These are phyloP conservation scores for Blera fallax DNA, from an alignment of 2,888 invertebrate genomes.

Conservation along the genomic window DNA sequence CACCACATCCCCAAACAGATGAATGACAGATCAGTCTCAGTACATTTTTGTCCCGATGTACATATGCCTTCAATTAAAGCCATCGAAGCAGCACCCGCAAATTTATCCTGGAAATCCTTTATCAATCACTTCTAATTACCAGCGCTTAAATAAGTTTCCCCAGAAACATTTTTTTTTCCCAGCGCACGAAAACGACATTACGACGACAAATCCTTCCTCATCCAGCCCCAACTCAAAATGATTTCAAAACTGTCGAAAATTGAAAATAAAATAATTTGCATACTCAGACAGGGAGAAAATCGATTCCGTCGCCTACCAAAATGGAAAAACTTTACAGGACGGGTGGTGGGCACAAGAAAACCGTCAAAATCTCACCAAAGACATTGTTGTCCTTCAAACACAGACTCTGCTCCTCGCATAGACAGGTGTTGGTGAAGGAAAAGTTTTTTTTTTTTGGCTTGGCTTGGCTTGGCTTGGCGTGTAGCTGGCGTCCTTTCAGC, in stretches of 20 bases:
- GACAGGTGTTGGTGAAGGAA: constrained; percentile 55
- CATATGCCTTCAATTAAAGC: constrained; percentile 49
- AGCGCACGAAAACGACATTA: background rate
- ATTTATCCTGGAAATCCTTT: constrained; percentile 34
- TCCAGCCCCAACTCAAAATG: constrained; percentile 25
- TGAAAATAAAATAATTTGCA: constrained; percentile 73
- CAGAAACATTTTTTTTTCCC: constrained; percentile 20
- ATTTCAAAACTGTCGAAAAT: constrained; percentile 65
- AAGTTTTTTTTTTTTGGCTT: constrained; percentile 37
- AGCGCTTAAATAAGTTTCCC: constrained; percentile 45
- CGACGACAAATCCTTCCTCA: constrained; percentile 33
- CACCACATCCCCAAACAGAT: constrained; percentile 1
- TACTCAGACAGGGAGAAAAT: constrained; percentile 72
- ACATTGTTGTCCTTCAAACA: constrained; percentile 66
- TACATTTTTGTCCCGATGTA: constrained; percentile 1
- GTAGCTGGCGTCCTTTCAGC: constrained; percentile 52
- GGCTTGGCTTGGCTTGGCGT: background rate
- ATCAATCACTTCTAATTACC: constrained; percentile 66
- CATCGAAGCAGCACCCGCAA: constrained; percentile 23
- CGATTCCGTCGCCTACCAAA: constrained; percentile 52
- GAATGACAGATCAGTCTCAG: constrained; percentile 22
- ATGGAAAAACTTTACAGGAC: constrained; percentile 59
- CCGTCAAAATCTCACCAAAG: constrained; percentile 58
- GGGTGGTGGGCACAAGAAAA: constrained; percentile 12
- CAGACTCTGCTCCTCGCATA: constrained; percentile 28